These are phyloP conservation scores for Remorina albescens DNA, from an alignment of 2,797 vertebrate genomes.

Conservation along the genomic window DNA sequence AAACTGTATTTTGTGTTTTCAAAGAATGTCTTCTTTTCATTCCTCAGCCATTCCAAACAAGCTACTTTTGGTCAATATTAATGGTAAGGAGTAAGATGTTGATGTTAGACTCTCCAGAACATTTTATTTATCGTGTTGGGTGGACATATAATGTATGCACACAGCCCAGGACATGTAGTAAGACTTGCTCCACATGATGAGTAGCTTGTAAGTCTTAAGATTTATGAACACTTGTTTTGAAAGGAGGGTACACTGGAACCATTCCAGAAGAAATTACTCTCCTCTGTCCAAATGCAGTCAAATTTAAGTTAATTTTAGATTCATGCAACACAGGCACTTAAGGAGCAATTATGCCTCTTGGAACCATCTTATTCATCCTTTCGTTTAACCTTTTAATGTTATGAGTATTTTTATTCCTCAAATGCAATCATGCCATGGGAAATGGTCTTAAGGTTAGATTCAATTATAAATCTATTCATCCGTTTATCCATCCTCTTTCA, in stretches of 20 bases:
- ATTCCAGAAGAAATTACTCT: neutral
- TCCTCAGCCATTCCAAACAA: neutral
- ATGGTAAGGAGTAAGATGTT: neutral
- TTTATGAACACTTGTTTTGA: slow-evolving; percentile 10
- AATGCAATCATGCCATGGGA: slow-evolving; percentile 22
- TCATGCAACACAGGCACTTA: slow-evolving; percentile 20
- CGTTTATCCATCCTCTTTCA: slow-evolving; percentile 7
- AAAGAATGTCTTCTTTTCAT: slow-evolving; percentile 7
- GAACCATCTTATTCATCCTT: slow-evolving; percentile 24
- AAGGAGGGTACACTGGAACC: neutral
- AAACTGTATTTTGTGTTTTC: neutral
- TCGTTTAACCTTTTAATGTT: slow-evolving; percentile 20
- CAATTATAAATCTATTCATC: slow-evolving; percentile 29
- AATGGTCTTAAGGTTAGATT: slow-evolving; percentile 28
- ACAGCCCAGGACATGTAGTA: neutral
- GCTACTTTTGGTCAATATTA: neutral
- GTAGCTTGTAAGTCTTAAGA: slow-evolving; percentile 2
- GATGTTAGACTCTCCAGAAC: neutral
- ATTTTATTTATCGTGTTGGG: neutral
- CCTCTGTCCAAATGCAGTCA: slow-evolving; percentile 9
- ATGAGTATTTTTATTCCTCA: slow-evolving; percentile 21
- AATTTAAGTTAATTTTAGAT: slow-evolving; percentile 20
- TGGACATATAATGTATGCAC: neutral
- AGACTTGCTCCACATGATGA: neutral
- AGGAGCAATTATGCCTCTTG: slow-evolving; percentile 21